Percentiles rank a stretch among this genome's conserved stretches.
phyloP scores from a whole-genome alignment of 1,140 invertebrate genomes.

The Drosophila neocordata region DNA sequence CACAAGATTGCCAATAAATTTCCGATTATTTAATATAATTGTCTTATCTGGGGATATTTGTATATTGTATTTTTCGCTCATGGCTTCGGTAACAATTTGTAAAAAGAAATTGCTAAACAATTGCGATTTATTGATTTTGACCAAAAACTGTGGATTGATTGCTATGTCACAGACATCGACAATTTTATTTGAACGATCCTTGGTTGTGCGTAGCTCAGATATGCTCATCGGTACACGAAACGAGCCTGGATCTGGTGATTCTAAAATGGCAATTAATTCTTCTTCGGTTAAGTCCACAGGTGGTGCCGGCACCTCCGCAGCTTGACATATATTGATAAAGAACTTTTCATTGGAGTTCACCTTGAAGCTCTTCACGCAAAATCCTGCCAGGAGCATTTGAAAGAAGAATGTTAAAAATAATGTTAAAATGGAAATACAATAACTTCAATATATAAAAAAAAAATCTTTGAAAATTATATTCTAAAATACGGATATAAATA shows the following conservation, averaged over 20 bases:
- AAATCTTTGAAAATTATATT: too few species aligned
- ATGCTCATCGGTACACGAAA: conserved; percentile 95
- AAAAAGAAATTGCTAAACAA: conserved; percentile 90
- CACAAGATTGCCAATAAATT: conserved; percentile 88
- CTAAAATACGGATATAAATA: neutral
- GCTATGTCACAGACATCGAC: conserved; percentile 91
- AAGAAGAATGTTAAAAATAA: neutral
- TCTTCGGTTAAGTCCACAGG: conserved; percentile 91
- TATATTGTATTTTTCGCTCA: conserved; percentile 89
- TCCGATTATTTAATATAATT: conserved; percentile 85
- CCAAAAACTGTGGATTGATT: conserved; percentile 89
- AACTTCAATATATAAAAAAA: neutral
- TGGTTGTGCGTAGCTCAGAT: conserved; percentile 89
- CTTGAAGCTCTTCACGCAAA: conserved; percentile 92
- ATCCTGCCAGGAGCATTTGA: conserved; percentile 84
- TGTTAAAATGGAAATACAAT: neutral
- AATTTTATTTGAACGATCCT: conserved; percentile 89
- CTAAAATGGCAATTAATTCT: conserved; percentile 88
- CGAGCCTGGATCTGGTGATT: conserved; percentile 87
- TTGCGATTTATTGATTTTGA: conserved; percentile 87
- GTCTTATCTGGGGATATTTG: conserved; percentile 86
- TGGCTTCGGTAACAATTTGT: conserved; percentile 89
- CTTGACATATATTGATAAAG: conserved; percentile 92
- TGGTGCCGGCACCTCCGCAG: conserved; percentile 90
- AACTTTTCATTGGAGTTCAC: conserved; percentile 88